Base-by-base conservation (phyloP, 2,113 vertebrate species). In the Phaethon lepturus region DNA sequence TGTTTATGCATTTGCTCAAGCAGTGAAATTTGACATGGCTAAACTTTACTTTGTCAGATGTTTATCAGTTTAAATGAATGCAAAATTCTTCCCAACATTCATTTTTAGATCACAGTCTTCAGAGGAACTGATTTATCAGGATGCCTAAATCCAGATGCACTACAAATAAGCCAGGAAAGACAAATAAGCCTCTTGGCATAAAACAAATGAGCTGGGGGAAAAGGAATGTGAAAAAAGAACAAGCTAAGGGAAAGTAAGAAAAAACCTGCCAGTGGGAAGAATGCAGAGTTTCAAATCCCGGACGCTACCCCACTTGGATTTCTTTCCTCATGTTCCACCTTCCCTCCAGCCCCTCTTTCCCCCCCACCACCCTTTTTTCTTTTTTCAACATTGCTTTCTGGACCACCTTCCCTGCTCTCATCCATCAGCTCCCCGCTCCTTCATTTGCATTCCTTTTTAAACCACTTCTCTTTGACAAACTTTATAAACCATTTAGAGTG, bases 111-210 rank as follows among this genome's bases (percentile, higher is more conserved):
- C 76, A 80, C 47, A 78, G 88, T 84, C 68, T 96, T 95, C 72
- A 59, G 75, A 93, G 18, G 17, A 96, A 69, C 60, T 78, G 79
- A 95, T 92, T 95, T 96, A 95, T 77, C 94, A 89, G 86, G 33
- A 82, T 83, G 72, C 82, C 91, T 84, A 93, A 83, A 94, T 77
- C 79, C 73, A 96, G 90, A 96, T 75, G 86, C 83, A 89, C 90
- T 84, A 84, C 86, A 92, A 96, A 97, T 78, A 95, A 95, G 79
- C 26, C 73, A 89, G 76, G 64, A 88, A 87, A 97, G 80, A 84
- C 56, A 95, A 95, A 96, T 86, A 96, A 93, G 72, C 56, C 60
- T 95, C 83, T 81, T 92, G 79, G 79, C 76, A 89, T 72, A 86
- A 84, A 90, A 77, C 68, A 90, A 95, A 96, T 86, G 71, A 88